Conservation (phyloP, 2,888 invertebrate genomes). For the Agrypnus murinus region DNA sequence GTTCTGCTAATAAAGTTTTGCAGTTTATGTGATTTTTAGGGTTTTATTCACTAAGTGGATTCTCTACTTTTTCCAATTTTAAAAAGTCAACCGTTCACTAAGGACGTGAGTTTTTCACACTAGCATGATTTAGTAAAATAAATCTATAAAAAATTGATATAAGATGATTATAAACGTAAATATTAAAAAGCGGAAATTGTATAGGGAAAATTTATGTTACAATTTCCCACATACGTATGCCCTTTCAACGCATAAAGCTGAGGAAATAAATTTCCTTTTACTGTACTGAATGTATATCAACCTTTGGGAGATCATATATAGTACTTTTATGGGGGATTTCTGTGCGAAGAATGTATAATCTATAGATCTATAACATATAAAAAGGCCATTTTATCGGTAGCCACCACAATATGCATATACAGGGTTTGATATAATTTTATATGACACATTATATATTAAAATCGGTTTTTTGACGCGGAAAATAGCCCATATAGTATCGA, state of each 20-base stretch:
- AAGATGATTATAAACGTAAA: too few relatives aligned
- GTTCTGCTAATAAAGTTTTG: too few relatives aligned
- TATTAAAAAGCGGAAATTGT: too few relatives aligned
- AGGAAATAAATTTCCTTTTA: constrained; percentile 60
- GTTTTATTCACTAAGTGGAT: too few relatives aligned
- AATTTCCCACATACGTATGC: constrained; percentile 54
- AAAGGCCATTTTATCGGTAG: constrained; percentile 67
- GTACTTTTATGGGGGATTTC: constrained; percentile 68
- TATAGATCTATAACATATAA: constrained; percentile 70
- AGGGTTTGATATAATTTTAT: constrained; percentile 69
- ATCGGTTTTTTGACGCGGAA: constrained; percentile 71
- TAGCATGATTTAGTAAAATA: too few relatives aligned
- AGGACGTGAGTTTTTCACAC: too few relatives aligned
- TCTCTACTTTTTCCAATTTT: too few relatives aligned
- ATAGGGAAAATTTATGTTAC: constrained; percentile 55
- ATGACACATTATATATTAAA: constrained; percentile 72
- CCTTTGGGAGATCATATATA: constrained; percentile 61
- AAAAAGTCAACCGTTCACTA: too few relatives aligned
- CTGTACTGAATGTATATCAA: constrained; percentile 58
- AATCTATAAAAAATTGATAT: too few relatives aligned
- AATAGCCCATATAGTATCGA: constrained; percentile 70
- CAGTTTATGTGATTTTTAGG: too few relatives aligned
- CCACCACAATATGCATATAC: constrained; percentile 60
- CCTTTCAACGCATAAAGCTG: constrained; percentile 57
- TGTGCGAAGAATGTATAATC: constrained; percentile 67